A percentile compares a stretch with the other conserved stretches of the same genome.
These are phyloP conservation scores for Yoshiicerus persimilis DNA, from an alignment of 1,140 invertebrate species.

Conservation along the genomic window DNA sequence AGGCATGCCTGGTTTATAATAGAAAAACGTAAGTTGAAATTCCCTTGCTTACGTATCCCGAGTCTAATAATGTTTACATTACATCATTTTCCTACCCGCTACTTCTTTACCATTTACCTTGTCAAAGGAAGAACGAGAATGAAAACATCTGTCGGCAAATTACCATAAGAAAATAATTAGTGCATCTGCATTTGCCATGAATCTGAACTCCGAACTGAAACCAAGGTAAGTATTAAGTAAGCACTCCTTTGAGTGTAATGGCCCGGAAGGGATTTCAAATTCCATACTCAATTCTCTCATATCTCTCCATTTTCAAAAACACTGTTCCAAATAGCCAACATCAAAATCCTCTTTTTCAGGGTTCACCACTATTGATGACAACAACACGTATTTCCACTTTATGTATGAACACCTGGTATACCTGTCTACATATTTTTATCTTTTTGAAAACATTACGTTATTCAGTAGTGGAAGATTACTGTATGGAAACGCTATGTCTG, in stretches of 20 bases:
- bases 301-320: neutral
- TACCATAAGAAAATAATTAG: conserved; percentile 27
- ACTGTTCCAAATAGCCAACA: neutral
- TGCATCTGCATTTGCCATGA: conserved; percentile 19
- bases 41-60: neutral
- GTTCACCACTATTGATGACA: no score
- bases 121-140: conserved; percentile 7
- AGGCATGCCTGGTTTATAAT: no score
- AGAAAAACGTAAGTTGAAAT: neutral
- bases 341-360: neutral
- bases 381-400: no score
- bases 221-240: neutral
- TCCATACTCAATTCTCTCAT: neutral
- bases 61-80: conserved; percentile 13
- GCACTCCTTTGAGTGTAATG: conserved; percentile 15
- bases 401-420: no score
- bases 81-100: neutral
- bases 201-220: neutral
- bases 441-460: no score
- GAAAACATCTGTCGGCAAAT: conserved; percentile 25
- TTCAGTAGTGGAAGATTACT: no score
- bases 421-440: no score
- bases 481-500: no score
- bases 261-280: neutral
- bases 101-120: neutral